Conservation (phyloP, 2,797 vertebrate species). For the Prionace glauca region DNA sequence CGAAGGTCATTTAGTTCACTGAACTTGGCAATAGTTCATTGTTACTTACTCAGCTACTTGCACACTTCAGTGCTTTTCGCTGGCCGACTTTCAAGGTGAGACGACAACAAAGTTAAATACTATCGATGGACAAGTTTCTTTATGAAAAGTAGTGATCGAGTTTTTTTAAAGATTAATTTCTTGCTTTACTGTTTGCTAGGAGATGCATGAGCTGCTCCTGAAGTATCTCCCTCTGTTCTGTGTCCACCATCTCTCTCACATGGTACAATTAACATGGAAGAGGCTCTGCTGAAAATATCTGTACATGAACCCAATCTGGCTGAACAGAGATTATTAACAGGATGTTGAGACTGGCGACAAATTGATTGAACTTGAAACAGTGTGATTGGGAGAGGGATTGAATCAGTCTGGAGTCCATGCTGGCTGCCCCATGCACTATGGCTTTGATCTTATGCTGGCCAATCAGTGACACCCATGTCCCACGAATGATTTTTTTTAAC, state of each 20-base stretch:
- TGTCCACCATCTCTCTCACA: background rate
- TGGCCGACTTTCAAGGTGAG: background rate
- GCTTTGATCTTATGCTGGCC: background rate
- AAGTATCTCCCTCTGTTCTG: background rate
- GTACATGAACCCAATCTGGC: background rate
- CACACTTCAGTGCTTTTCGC: background rate
- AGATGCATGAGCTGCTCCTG: background rate
- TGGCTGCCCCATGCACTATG: background rate
- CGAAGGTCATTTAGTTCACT: background rate
- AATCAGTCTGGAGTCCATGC: background rate
- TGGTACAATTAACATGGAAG: background rate
- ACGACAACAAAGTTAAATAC: background rate
- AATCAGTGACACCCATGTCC: too few species aligned
- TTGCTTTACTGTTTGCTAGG: background rate
- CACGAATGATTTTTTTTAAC: too few species aligned
- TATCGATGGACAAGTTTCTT: background rate
- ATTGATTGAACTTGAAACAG: background rate
- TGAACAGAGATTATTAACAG: background rate
- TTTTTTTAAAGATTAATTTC: background rate
- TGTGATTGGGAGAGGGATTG: background rate
- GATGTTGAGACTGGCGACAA: background rate
- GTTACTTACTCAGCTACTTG: background rate
- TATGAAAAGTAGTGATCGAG: background rate
- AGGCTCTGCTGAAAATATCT: background rate
- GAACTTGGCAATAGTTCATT: background rate